Conservation (phyloP, 2,113 vertebrate species). For the Epinephelus fuscoguttatus region DNA sequence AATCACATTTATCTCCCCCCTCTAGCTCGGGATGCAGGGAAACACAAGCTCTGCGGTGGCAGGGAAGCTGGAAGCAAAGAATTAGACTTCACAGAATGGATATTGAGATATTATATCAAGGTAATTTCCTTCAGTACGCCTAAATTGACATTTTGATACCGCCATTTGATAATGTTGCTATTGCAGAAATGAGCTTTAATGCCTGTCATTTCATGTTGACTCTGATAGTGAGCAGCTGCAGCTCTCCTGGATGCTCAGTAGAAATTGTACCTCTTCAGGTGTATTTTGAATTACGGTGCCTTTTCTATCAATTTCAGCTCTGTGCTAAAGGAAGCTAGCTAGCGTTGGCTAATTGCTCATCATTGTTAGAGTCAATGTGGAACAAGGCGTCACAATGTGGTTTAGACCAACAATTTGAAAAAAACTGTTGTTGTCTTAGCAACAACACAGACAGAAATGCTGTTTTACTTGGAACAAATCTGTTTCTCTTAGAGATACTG, state of each 20-base stretch:
- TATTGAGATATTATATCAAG: slow-evolving; percentile 1
- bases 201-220: neutral
- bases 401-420: slow-evolving; percentile 42
- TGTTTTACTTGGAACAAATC: neutral
- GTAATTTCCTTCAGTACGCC: slow-evolving; percentile 23
- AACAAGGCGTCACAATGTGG: slow-evolving; percentile 79
- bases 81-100: slow-evolving; percentile 29
- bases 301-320: slow-evolving; percentile 82
- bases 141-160: slow-evolving; percentile 21
- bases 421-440: neutral
- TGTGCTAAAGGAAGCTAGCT: slow-evolving; percentile 80
- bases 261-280: neutral
- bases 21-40: slow-evolving; percentile 41
- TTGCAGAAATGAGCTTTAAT: neutral
- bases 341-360: slow-evolving; percentile 83
- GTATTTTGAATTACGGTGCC: neutral
- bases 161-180: slow-evolving; percentile 14
- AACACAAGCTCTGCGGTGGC: slow-evolving; percentile 49
- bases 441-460: neutral
- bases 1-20: slow-evolving; percentile 97
- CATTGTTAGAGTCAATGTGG: slow-evolving; percentile 82
- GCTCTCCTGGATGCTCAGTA: neutral
- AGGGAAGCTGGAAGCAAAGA: slow-evolving; percentile 44
- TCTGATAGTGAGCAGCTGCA: neutral
- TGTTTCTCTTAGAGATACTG: slow-evolving; percentile 8